Evolutionary conservation across 1,140 invertebrate genomes (phyloP).

Genomic region (Diabrotica virgifera): DNA sequence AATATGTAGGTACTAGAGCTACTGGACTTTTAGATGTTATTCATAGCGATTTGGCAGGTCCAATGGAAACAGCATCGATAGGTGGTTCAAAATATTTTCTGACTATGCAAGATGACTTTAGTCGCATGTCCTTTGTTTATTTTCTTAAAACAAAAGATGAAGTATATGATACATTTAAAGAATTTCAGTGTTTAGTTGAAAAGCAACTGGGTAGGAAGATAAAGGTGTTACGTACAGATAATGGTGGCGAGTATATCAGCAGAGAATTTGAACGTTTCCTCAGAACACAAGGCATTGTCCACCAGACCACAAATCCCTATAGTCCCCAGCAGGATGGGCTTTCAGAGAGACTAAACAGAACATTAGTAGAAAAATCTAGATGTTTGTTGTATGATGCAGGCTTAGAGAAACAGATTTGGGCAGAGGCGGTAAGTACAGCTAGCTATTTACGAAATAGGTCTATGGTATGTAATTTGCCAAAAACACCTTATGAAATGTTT

Average conservation of each 20-base stretch:
- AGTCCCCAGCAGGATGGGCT: constrained; percentile 50
- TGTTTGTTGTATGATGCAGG: constrained; percentile 43
- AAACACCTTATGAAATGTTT: too few relatives aligned
- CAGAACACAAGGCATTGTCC: constrained; percentile 32
- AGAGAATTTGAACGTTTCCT: constrained; percentile 34
- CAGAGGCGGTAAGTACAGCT: constrained; percentile 48
- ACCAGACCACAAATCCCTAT: constrained; percentile 37
- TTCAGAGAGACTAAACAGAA: constrained; percentile 47
- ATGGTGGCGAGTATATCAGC: constrained; percentile 36
- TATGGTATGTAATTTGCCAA: too few relatives aligned
- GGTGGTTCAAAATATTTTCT: constrained; percentile 46
- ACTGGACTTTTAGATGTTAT: constrained; percentile 36
- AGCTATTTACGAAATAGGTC: too few relatives aligned
- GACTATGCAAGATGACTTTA: constrained; percentile 46
- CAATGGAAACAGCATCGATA: constrained; percentile 38
- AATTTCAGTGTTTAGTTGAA: constrained; percentile 39
- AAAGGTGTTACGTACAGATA: constrained; percentile 38
- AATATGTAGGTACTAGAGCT: constrained; percentile 24
- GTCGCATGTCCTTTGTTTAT: constrained; percentile 43
- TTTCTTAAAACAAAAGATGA: constrained; percentile 42
- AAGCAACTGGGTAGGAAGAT: constrained; percentile 37
- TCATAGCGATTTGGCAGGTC: constrained; percentile 40
- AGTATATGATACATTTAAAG: constrained; percentile 31
- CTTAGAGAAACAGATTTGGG: constrained; percentile 45
- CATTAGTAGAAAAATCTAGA: constrained; percentile 44